Percentiles rank a stretch among this genome's conserved stretches.
Conservation (phyloP, 2,797 vertebrate genomes). For the Sus cebifrons region DNA sequence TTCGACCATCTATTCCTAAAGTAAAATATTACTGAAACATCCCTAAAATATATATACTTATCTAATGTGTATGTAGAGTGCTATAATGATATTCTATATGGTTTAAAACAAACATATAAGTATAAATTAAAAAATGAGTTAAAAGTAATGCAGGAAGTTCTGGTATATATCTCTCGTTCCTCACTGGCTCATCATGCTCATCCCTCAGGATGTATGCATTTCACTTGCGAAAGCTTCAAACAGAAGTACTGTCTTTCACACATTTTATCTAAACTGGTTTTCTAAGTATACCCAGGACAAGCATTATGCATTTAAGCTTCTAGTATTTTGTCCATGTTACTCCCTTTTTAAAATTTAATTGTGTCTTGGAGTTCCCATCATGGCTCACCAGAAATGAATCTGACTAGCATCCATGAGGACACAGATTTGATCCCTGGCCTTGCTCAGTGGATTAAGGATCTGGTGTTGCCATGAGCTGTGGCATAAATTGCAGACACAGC, state of each 20-base stretch:
- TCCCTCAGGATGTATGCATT: background rate
- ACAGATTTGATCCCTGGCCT: no score
- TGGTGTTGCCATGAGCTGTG: no score
- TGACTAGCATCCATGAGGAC: no score
- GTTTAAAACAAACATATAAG: background rate
- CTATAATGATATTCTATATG: background rate
- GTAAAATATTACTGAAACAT: background rate
- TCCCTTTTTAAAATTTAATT: slow-evolving; percentile 10
- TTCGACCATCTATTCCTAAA: background rate
- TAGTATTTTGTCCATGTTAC: background rate
- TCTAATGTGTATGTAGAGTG: background rate
- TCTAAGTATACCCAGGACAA: background rate
- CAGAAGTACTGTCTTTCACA: background rate
- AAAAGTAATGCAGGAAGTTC: background rate
- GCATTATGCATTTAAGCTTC: background rate
- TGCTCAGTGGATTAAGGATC: no score
- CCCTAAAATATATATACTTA: background rate
- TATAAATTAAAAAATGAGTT: background rate
- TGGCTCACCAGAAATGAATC: no score
- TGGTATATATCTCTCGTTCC: background rate
- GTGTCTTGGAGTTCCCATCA: background rate
- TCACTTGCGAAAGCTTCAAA: background rate
- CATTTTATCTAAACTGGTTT: background rate
- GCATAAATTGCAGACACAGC: no score
- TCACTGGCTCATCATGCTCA: background rate